Conservation (phyloP, 2,797 vertebrate species). For the Catostomus latipinnis region DNA sequence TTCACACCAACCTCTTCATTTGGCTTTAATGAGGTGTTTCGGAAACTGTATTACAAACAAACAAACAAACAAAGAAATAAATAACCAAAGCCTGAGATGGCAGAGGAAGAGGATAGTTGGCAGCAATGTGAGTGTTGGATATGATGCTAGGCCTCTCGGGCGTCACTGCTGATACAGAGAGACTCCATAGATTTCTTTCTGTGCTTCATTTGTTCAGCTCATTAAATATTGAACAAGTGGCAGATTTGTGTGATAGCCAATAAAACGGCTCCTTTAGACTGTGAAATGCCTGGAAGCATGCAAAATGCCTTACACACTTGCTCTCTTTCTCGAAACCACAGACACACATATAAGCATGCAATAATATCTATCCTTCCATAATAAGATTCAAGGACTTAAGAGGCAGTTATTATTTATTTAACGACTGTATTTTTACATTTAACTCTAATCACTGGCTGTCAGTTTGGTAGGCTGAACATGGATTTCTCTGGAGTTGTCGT, state of each 20-base stretch:
- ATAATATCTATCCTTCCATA: conserved; percentile 28
- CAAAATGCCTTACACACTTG: conserved; percentile 41
- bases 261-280: conserved; percentile 70
- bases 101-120: conserved; percentile 61
- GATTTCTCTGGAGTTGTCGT: conserved; percentile 18
- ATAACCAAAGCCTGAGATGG: background rate
- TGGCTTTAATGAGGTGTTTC: background rate
- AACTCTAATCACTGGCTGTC: conserved; percentile 18
- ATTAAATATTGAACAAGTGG: conserved; percentile 80
- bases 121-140: conserved; percentile 64
- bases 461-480: background rate
- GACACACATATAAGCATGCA: background rate
- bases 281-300: conserved; percentile 65
- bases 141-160: conserved; percentile 60
- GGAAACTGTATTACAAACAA: conserved; percentile 11
- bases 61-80: conserved; percentile 1
- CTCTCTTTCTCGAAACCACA: background rate
- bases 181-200: conserved; percentile 75
- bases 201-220: conserved; percentile 80
- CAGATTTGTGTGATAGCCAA: conserved; percentile 79
- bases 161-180: conserved; percentile 67
- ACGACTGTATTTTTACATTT: conserved; percentile 14
- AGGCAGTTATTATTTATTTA: background rate
- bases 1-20: background rate
- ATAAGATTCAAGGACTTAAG: conserved; percentile 15